Evolutionary conservation across 2,888 invertebrate species (phyloP).

Genomic region (Cataglyphis livida): DNA sequence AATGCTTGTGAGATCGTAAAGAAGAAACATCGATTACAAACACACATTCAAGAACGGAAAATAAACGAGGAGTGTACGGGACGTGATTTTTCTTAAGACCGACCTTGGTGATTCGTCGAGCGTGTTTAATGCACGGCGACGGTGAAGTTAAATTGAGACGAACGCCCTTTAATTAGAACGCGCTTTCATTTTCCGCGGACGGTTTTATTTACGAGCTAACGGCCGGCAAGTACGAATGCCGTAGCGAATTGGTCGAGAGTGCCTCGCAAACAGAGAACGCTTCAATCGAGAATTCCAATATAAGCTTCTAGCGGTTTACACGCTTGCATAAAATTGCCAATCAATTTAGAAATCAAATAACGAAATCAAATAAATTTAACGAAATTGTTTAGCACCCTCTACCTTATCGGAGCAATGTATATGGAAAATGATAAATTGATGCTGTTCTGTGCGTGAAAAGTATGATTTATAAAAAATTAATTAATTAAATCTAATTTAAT

Average conservation of each 20-base stretch:
- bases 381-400: not conserved
- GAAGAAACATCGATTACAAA: not conserved
- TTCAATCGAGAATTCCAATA: conserved; percentile 3
- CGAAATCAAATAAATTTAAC: not conserved
- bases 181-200: conserved; percentile 13
- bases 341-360: conserved; percentile 14
- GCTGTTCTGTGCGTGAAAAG: not conserved
- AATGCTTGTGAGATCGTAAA: not conserved
- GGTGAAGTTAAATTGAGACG: conserved; percentile 24
- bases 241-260: not conserved
- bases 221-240: not conserved
- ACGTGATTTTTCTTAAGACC: not conserved
- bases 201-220: conserved; percentile 21
- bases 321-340: conserved; percentile 5
- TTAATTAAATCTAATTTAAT: not conserved
- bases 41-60: conserved; percentile 1
- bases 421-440: not conserved
- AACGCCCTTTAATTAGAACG: conserved; percentile 39
- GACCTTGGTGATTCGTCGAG: conserved; percentile 23
- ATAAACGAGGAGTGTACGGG: conserved; percentile 4
- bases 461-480: not conserved
- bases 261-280: not conserved
- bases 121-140: conserved; percentile 2
- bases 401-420: not conserved
- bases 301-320: not conserved